Base-by-base conservation (phyloP, 2,797 vertebrate genomes). In the Antrozous pallidus region DNA sequence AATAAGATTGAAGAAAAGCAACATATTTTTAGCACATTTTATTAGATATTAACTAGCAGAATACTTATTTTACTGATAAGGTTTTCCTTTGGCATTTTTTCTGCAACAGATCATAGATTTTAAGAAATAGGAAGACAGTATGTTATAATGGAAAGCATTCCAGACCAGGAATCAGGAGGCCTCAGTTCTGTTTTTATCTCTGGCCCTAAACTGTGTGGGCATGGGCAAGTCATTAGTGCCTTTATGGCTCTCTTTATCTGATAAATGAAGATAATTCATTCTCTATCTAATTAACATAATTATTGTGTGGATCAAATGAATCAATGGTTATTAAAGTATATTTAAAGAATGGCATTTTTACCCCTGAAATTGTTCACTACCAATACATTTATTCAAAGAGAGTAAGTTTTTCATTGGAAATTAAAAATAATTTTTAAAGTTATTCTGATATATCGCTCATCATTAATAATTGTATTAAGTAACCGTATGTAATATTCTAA, bases 81-180 rank as follows among this genome's bases (percentile, higher is more conserved):
- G 94, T 65, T 87, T 84, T 95, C 45, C 49, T 80, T 92, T 73
- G 85, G 26, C 24, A 42, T 58, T 88, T 84, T 67, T 67, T 79
- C 36, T 58, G 28, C 40, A 91, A 67, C 7, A 79, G 49, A 49
- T 69, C 13, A 8, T n/a, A 73, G 58, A 81, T 63, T 88, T 79
- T 67, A 88, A 74, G 31, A 91, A 14, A 33, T 63, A 56, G 54
- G 42, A 90, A 78, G 26, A 17, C 22, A 65, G 16, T 51, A 4
- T 77, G 33, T 49, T 56, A 40, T 28, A 56, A 63, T 81, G 69
- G 65, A 85, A 92, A 81, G 47, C 26, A 26, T 45, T 31, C 20
- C 89, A 31, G 40, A 33, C 22, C 26, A 51, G 33, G 45, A 92
- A 49, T 71, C 8, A 26, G 8, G 40, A 90, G 70, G 20, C 26